Evolutionary conservation across 2,888 invertebrate genomes (phyloP), one percentile per base, ranked within the genome.

Genomic region (Lomographa bimaculata): DNA sequence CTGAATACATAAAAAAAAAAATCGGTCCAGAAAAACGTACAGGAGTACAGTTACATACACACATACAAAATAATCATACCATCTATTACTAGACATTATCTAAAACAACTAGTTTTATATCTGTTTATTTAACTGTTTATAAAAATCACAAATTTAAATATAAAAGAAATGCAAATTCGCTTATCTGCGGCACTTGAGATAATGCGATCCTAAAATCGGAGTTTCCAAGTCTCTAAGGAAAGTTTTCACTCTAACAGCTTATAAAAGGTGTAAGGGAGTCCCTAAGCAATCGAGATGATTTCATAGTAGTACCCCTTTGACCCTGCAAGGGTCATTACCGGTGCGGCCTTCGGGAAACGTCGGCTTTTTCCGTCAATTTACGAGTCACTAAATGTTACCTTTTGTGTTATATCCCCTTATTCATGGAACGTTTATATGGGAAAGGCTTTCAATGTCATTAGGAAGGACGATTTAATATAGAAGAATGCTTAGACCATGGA

Each of bases 251-350:
- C 21, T 14, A 25, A 18, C 21, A 25, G 5, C 24, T 16, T 12
- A 23, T 32, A 18, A 17, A 20, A 33, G 33, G 33, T 24, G 18
- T 7, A 8, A 25, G 16, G 5, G 8, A 7, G 5, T 10, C 11
- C 9, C 19, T 21, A 21, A 21, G 32, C 20, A 24, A 25, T 33
- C 32, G 32, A 32, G 24, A 24, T 25, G 17, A 35, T 40, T 39
- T 45, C 44, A 29, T 24, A 28, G 40, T 45, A 50, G 42, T 26
- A 8, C 27, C 28, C 16, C 16, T 11, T 36, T 35, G 37, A 32
- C 46, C 25, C 32, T 19, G 40, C 37, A 38, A 38, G 38, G 40
- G 48, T 48, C 42, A 51, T 51, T 51, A 48, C 46, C 45, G 24
- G 39, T 21, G 37, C 38, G 28, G 26, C 29, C 17, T 33, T 29